Evolutionary conservation across 2,113 vertebrate species (phyloP).

Genomic region (Ailurus styani): DNA sequence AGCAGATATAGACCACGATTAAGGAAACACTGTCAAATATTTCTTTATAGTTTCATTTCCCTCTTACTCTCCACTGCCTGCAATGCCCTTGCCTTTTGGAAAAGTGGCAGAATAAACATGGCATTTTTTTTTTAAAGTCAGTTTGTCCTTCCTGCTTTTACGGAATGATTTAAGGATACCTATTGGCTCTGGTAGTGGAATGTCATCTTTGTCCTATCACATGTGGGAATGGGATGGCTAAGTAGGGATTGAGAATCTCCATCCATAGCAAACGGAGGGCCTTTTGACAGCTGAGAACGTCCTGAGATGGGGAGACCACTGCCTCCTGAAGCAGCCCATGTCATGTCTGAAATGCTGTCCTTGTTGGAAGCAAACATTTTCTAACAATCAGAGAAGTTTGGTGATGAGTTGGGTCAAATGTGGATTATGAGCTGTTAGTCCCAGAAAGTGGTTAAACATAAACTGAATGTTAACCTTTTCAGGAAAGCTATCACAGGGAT

Average conservation of each 20-base stretch:
- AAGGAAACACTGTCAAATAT: slow-evolving; percentile 79
- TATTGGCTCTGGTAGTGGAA: background rate
- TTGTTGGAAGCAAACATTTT: background rate
- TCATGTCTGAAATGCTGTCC: background rate
- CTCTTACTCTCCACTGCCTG: slow-evolving; percentile 58
- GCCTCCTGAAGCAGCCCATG: background rate
- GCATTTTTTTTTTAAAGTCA: background rate
- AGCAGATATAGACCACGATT: slow-evolving; percentile 75
- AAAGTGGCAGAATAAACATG: slow-evolving; percentile 46
- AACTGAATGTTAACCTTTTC: background rate
- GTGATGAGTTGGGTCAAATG: background rate
- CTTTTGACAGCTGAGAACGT: background rate
- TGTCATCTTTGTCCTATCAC: background rate
- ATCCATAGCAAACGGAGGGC: background rate
- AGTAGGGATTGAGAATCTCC: background rate
- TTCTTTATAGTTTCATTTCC: slow-evolving; percentile 81
- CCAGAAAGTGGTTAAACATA: background rate
- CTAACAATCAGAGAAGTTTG: background rate
- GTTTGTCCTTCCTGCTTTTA: slow-evolving; percentile 31
- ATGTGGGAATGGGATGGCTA: background rate
- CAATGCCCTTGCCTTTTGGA: slow-evolving; percentile 70
- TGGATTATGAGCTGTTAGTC: background rate
- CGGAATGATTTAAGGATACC: background rate
- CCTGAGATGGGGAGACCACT: background rate
- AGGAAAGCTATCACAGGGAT: background rate